phyloP scores from a whole-genome alignment of 2,113 vertebrate genomes.

The Tenrec ecaudatus region DNA sequence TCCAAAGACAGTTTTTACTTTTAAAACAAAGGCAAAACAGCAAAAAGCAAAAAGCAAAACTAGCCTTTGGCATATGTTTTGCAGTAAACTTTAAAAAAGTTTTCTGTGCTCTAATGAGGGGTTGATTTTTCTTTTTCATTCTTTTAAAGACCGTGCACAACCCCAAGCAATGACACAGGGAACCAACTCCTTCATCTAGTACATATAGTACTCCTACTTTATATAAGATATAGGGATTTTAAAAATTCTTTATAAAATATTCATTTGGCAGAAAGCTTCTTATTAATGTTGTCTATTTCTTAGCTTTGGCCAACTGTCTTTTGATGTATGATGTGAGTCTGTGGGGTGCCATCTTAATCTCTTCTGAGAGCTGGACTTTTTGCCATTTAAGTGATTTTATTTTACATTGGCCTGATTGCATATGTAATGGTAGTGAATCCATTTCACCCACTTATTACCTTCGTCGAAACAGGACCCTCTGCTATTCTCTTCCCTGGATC shows the following conservation, averaged over 20 bases:
- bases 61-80: background rate
- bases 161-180: background rate
- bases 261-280: conserved; percentile 6
- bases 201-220: too few species aligned
- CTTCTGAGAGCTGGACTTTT: background rate
- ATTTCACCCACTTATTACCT: background rate
- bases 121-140: too few species aligned
- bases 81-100: background rate
- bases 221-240: background rate
- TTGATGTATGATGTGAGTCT: background rate
- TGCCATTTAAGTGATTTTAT: conserved; percentile 24
- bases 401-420: conserved; percentile 8
- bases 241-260: conserved; percentile 28
- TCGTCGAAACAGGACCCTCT: background rate
- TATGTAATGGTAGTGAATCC: background rate
- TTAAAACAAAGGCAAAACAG: background rate
- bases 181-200: too few species aligned
- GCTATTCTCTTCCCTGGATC: background rate
- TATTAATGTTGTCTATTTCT: conserved; percentile 29
- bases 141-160: background rate
- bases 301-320: conserved; percentile 4
- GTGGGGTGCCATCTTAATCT: background rate
- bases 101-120: too few species aligned
- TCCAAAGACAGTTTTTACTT: background rate
- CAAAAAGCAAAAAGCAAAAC: background rate